Conservation (phyloP, 2,888 invertebrate genomes). For the Thelaira solivaga region DNA sequence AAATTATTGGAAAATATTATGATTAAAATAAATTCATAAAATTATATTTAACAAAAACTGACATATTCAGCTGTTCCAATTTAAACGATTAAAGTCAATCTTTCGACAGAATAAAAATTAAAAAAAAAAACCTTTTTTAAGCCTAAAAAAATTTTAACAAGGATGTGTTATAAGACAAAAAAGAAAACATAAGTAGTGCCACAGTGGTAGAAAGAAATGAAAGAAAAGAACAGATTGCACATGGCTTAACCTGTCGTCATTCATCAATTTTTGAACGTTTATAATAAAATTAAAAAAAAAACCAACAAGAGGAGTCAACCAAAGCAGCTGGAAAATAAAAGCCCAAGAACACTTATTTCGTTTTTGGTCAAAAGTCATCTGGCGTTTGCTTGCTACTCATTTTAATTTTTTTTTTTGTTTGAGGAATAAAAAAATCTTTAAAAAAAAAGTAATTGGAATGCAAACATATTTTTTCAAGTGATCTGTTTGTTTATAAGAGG, state of each 20-base stretch:
- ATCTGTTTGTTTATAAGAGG: conserved; percentile 56
- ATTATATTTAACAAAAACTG: conserved; percentile 68
- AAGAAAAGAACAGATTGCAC: conserved; percentile 56
- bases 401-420: background rate
- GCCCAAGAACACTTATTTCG: background rate
- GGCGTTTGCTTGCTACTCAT: conserved; percentile 35
- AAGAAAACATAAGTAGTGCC: background rate
- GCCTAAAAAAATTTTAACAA: too few relatives aligned
- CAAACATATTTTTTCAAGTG: conserved; percentile 63
- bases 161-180: background rate
- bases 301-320: conserved; percentile 65
- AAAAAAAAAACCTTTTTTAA: background rate
- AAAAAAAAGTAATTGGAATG: conserved; percentile 8
- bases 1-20: background rate
- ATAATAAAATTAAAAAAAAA: conserved; percentile 45
- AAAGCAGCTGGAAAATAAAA: conserved; percentile 59
- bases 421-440: conserved; percentile 2
- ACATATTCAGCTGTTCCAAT: conserved; percentile 74
- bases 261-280: conserved; percentile 68
- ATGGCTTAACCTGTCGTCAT: conserved; percentile 73
- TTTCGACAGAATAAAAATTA: background rate
- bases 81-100: conserved; percentile 73
- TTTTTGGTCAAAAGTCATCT: conserved; percentile 62
- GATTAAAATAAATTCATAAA: background rate
- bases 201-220: background rate